Base-by-base conservation (phyloP, 1,140 invertebrate genomes). In the Luehdorfia chinensis region DNA sequence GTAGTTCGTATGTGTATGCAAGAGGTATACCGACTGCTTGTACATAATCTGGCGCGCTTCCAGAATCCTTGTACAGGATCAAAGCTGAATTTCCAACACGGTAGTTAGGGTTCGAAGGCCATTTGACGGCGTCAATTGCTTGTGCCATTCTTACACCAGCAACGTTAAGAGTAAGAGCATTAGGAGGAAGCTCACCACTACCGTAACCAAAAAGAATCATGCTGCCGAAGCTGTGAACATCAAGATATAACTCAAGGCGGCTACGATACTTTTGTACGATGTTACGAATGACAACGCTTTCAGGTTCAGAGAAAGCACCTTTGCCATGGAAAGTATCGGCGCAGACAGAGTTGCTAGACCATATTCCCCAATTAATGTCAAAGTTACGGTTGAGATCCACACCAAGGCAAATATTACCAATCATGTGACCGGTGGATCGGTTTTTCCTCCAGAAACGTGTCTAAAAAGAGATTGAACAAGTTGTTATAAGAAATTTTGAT, bases 341-440 rank as follows among this genome's bases (percentile, higher is more conserved):
- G 67, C 93, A 94, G 1, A 44, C 43, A 8, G 21, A 21, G 34
- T 69, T 85, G 45, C 91, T 93, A 2, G 93, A 92, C 0, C 93
- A 92, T 9, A 56, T 57, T 2, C 84, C 89, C 91, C 91, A 93
- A 15, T 88, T 69, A 56, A 84, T 87, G 14, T 88, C 90, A 56
- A 91, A 93, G 62, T 93, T 94, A 0, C 92, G 71, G 61, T 93
- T 93, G 0, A 89, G 64, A 62, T 94, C 93, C 0, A 89, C 89
- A 2, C 92, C 92, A 1, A 52, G 30, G 49, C 92, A 92, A 4
- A 59, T 4, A 14, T 56, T 12, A 3, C 47, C 54, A 0, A 49
- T 37, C 1, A 55, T 37, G 1, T 63, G 62, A 1, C 45, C 50
- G 0, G 48, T 53, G 0, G 79, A 78, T 9, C 90, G 87, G 51